Evolutionary conservation across 2,797 vertebrate species (phyloP).

Genomic region (Oryzias dopingdopingensis): DNA sequence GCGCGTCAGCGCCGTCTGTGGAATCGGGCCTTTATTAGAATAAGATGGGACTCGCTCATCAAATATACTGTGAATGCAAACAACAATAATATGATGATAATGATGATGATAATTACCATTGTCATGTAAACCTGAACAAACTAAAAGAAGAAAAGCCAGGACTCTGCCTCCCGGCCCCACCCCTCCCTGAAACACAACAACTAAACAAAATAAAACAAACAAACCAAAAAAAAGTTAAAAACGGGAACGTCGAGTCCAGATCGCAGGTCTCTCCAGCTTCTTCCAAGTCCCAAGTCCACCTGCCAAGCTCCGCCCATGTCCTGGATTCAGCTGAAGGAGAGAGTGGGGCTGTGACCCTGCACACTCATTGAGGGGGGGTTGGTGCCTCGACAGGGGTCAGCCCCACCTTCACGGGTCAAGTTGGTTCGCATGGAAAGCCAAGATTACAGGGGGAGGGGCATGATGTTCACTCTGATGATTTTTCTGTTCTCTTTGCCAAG

Average conservation of each 20-base stretch:
- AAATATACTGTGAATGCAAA: constrained; percentile 81
- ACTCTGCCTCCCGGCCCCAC: neutral
- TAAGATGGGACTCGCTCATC: constrained; percentile 73
- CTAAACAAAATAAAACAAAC: constrained; percentile 5
- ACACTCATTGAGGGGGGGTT: neutral
- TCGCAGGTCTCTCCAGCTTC: constrained; percentile 56
- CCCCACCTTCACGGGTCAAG: no score
- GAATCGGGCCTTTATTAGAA: constrained; percentile 74
- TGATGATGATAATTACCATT: constrained; percentile 65
- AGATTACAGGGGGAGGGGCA: constrained; percentile 16
- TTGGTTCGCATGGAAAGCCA: constrained; percentile 1
- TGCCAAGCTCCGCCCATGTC: constrained; percentile 37
- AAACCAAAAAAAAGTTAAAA: constrained; percentile 51
- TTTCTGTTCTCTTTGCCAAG: constrained; percentile 6
- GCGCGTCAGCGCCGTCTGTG: constrained; percentile 64
- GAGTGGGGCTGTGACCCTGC: neutral
- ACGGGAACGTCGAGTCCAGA: constrained; percentile 45
- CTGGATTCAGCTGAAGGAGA: constrained; percentile 21
- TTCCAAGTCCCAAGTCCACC: constrained; percentile 56
- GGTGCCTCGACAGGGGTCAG: neutral
- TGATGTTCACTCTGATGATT: constrained; percentile 13
- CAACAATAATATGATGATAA: constrained; percentile 73
- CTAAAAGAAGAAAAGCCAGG: constrained; percentile 58
- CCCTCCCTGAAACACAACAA: neutral
- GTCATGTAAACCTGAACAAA: constrained; percentile 85